A percentile compares a stretch with the other conserved stretches of the same genome.
These are phyloP conservation scores for Acanthoscelides obtectus DNA, from an alignment of 2,888 invertebrate species.

Conservation along the genomic window DNA sequence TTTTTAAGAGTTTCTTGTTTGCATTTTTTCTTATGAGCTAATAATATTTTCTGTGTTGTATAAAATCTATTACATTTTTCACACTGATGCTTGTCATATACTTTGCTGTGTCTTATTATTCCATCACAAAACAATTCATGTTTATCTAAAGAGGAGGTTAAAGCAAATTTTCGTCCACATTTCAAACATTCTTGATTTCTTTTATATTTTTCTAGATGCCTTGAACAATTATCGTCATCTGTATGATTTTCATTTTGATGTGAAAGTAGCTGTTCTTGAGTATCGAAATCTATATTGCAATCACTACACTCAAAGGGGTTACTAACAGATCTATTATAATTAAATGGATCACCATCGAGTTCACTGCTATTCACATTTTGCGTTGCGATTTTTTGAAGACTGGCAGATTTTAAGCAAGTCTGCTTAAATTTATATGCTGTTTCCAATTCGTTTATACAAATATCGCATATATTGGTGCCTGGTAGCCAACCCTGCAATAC, in stretches of 20 bases:
- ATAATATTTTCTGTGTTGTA: slow-evolving; percentile 26
- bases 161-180: slow-evolving; percentile 20
- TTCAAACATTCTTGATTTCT: slow-evolving; percentile 15
- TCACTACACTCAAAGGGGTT: slow-evolving; percentile 10
- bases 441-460: slow-evolving; percentile 20
- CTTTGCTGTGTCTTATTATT: slow-evolving; percentile 18
- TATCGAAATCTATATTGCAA: slow-evolving; percentile 18
- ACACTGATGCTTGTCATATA: slow-evolving; percentile 18
- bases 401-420: slow-evolving; percentile 17
- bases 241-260: slow-evolving; percentile 19
- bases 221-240: slow-evolving; percentile 14
- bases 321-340: not conserved
- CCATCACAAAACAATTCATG: slow-evolving; percentile 18
- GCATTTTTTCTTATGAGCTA: slow-evolving; percentile 23
- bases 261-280: slow-evolving; percentile 20
- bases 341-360: slow-evolving; percentile 6
- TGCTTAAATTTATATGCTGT: slow-evolving; percentile 23
- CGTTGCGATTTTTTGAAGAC: slow-evolving; percentile 12
- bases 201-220: slow-evolving; percentile 15
- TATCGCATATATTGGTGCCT: slow-evolving; percentile 19
- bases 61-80: slow-evolving; percentile 23
- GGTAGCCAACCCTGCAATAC: slow-evolving; percentile 25
- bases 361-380: slow-evolving; percentile 7
- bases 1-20: slow-evolving; percentile 11
- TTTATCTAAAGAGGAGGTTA: slow-evolving; percentile 15